A percentile compares a stretch with the other conserved stretches of the same genome.
These are phyloP conservation scores for Lutraria rhynchaena DNA, from an alignment of 1,140 invertebrate species.

Conservation along the genomic window DNA sequence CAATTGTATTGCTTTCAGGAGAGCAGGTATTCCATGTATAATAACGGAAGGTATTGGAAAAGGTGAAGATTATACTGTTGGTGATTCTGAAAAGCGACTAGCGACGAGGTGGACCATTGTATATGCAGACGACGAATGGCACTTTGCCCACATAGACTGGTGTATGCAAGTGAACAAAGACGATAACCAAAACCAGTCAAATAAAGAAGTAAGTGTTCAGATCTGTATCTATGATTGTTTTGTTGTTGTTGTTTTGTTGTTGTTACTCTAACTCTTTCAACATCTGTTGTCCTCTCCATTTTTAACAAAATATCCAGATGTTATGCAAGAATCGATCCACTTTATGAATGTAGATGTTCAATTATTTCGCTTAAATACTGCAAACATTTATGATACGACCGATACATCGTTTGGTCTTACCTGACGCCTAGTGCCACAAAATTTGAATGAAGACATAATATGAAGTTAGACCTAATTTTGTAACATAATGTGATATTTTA, in stretches of 20 bases:
- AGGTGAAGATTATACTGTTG: slow-evolving; percentile 93
- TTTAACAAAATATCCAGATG: not conserved
- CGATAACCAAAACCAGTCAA: not conserved
- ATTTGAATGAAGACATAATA: too few species aligned
- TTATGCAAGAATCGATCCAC: not conserved
- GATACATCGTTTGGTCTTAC: too few species aligned
- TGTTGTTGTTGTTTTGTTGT: not conserved
- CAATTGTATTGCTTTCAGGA: too few species aligned
- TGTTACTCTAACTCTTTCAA: not conserved
- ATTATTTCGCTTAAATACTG: not conserved
- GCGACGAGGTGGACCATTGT: slow-evolving; percentile 57
- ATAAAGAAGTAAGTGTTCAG: not conserved
- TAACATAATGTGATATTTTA: too few species aligned
- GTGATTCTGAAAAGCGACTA: slow-evolving; percentile 91
- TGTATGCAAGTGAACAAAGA: not conserved
- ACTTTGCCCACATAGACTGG: slow-evolving; percentile 56
- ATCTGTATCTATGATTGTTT: not conserved
- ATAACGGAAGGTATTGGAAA: slow-evolving; percentile 99
- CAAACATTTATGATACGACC: not conserved
- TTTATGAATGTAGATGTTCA: not conserved
- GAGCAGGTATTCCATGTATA: slow-evolving; percentile 97
- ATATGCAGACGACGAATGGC: slow-evolving; percentile 58
- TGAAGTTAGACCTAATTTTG: too few species aligned
- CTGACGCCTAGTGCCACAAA: too few species aligned
- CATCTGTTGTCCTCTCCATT: not conserved